Percentiles rank a stretch among this genome's conserved stretches.
Conservation (phyloP, 2,113 vertebrate genomes). For the Protobothrops flavoviridis region DNA sequence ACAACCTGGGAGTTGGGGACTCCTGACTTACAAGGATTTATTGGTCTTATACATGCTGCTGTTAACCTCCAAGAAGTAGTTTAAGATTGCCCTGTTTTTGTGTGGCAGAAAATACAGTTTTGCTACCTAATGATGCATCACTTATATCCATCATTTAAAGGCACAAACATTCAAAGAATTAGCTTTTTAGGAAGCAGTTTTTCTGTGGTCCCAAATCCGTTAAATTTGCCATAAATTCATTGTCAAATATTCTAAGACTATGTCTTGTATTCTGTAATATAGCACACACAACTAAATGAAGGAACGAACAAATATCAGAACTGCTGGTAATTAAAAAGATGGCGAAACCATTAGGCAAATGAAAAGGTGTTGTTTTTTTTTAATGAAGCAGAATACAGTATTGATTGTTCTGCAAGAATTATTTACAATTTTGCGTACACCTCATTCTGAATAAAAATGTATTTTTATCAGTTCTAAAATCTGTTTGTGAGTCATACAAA, state of each 20-base stretch:
- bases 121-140: background rate
- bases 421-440: background rate
- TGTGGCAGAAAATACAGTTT: background rate
- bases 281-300: background rate
- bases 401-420: background rate
- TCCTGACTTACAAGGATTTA: background rate
- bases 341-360: background rate
- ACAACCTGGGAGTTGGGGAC: too few relatives aligned
- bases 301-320: background rate
- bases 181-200: background rate
- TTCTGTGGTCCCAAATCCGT: background rate
- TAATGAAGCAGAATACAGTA: background rate
- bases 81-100: background rate
- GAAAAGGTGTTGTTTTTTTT: background rate
- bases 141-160: background rate
- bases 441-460: background rate
- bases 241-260: background rate
- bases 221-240: background rate
- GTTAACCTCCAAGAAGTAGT: background rate
- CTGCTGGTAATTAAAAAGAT: background rate
- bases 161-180: background rate
- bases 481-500: background rate
- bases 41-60: background rate
- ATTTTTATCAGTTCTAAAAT: conserved; percentile 1
- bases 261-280: background rate